Base-by-base conservation (phyloP, 2,797 vertebrate genomes). In the Hippopotamyrus pictus region DNA sequence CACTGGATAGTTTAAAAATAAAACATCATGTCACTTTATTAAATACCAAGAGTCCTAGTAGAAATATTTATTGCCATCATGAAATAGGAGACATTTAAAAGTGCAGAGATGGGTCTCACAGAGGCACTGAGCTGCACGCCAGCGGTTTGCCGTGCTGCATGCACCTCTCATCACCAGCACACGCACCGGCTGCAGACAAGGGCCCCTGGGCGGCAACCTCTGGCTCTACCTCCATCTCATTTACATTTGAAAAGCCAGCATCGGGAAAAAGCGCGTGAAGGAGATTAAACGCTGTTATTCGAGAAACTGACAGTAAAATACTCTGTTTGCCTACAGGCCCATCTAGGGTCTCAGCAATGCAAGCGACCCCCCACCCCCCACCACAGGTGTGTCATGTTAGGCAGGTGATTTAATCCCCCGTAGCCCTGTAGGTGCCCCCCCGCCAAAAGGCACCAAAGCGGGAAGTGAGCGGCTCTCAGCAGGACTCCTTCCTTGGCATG, bases 401-500 rank as follows among this genome's bases (percentile, higher is more conserved):
- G 51, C 51, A 86, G 79, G 79, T 25, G 79, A 48, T 83, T 83
- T 83, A 83, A 83, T 46, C 79, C 79, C 37, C 3, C 0, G 1
- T 83, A 22, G 48, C 44, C 79, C 79, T 48, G 79, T n/a, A 48
- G 6, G 41, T 3, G 44, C 19, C 19, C 79, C 79, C 5, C 84
- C 51, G 3, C 22, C 33, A 48, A 53, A 86, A 0, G 50, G 17
- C 84, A 53, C 51, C 22, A 14, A 86, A 51, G 25, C 1, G 25
- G 48, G 84, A 83, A 86, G 84, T 37, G 8, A 62, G 19, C 4
- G 2, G 41, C 46, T 44, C 86, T 87, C 86, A 37, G 7, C 86
- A 62, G 86, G 48, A 62, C 62, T 46, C 79, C 44, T 90, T 92
- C 91, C 93, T 91, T 91, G 92, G 48, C 89, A n/a, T 22, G 37